phyloP scores from a whole-genome alignment of 2,888 invertebrate species.

The Lutraria lutraria region DNA sequence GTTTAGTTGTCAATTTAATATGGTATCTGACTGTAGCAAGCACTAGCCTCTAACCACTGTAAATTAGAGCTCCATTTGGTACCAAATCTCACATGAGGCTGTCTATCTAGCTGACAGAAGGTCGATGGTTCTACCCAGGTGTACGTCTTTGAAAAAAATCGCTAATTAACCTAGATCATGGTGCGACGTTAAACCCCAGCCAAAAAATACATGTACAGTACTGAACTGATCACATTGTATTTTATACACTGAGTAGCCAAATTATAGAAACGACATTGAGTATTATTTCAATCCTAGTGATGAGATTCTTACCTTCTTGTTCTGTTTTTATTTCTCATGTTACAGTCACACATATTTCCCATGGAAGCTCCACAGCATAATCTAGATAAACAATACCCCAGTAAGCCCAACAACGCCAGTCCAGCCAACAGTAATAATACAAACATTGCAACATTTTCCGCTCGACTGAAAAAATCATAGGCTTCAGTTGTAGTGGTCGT shows the following conservation, averaged over 20 bases:
- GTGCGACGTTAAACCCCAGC: too few relatives aligned
- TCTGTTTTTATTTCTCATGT: not conserved
- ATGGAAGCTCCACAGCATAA: conserved; percentile 34
- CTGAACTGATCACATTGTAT: not conserved
- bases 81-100: too few relatives aligned
- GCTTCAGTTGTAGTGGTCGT: conserved; percentile 41
- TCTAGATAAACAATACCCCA: conserved; percentile 27
- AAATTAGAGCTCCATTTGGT: too few relatives aligned
- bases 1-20: too few relatives aligned
- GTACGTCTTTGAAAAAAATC: too few relatives aligned
- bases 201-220: too few relatives aligned
- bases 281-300: not conserved
- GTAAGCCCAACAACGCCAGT: conserved; percentile 50
- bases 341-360: conserved; percentile 32
- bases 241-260: not conserved
- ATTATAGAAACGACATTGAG: not conserved
- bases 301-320: not conserved
- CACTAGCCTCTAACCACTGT: too few relatives aligned
- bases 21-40: too few relatives aligned
- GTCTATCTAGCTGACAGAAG: too few relatives aligned
- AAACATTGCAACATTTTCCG: conserved; percentile 59
- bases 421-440: conserved; percentile 46
- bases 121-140: too few relatives aligned
- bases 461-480: conserved; percentile 56
- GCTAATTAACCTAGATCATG: too few relatives aligned